Percentiles rank a stretch among this genome's conserved stretches.
phyloP scores from a whole-genome alignment of 2,888 invertebrate genomes.

The Callimorpha dominula region DNA sequence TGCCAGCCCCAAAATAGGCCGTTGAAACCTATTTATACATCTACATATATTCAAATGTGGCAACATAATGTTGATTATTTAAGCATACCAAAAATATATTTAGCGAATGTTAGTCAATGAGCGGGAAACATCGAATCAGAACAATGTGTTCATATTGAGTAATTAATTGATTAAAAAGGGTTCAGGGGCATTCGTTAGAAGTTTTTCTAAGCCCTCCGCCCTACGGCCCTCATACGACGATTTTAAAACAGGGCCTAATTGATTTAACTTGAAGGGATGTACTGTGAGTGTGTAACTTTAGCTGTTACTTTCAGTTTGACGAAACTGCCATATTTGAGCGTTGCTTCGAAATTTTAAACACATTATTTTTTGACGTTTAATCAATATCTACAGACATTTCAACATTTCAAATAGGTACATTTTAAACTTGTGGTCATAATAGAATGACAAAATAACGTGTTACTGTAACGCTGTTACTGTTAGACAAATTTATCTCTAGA shows the following conservation, averaged over 20 bases:
- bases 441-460: too few species aligned
- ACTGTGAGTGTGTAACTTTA: slow-evolving; percentile 52
- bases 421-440: too few species aligned
- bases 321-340: slow-evolving; percentile 6
- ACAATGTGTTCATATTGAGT: slow-evolving; percentile 76
- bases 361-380: too few species aligned
- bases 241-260: slow-evolving; percentile 74
- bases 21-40: neutral
- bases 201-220: slow-evolving; percentile 72
- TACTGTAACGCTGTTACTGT: too few species aligned
- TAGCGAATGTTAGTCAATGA: slow-evolving; percentile 16
- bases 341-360: slow-evolving; percentile 4
- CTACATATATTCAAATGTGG: too few species aligned
- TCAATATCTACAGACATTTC: too few species aligned
- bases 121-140: slow-evolving; percentile 52
- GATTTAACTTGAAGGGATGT: slow-evolving; percentile 76
- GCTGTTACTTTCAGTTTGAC: slow-evolving; percentile 16
- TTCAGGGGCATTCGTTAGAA: slow-evolving; percentile 78
- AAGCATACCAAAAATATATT: neutral
- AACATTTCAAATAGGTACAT: too few species aligned
- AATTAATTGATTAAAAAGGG: slow-evolving; percentile 85
- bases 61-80: too few species aligned
- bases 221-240: slow-evolving; percentile 57
- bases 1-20: neutral
- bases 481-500: too few species aligned